These are phyloP conservation scores for Anas bernieri DNA, from an alignment of 2,797 vertebrate species.

Conservation along the genomic window DNA sequence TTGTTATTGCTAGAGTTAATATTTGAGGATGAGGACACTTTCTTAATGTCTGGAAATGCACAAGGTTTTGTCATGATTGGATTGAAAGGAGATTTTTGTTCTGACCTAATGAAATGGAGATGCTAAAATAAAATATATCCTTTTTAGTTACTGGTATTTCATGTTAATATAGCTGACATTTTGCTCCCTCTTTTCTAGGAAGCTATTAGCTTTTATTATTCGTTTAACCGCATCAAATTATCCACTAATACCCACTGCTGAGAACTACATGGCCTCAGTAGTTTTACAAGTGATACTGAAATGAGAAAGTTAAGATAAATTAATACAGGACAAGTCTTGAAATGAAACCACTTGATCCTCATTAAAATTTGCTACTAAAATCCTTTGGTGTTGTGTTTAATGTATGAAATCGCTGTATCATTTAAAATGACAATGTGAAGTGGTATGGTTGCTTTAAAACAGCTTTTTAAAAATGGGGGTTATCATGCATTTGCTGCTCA, in stretches of 20 bases:
- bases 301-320: constrained; percentile 9
- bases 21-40: background rate
- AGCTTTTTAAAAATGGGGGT: background rate
- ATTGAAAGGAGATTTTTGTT: background rate
- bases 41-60: background rate
- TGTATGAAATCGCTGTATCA: background rate
- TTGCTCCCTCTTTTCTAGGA: constrained; percentile 1
- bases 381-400: background rate
- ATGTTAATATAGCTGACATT: background rate
- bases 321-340: background rate
- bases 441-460: background rate
- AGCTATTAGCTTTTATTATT: background rate
- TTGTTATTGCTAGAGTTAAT: background rate
- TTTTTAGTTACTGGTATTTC: background rate
- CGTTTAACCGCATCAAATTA: background rate
- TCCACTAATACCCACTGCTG: background rate
- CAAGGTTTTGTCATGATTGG: background rate
- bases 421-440: background rate
- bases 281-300: background rate
- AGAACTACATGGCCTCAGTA: background rate
- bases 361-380: constrained; percentile 25
- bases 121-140: background rate
- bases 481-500: background rate
- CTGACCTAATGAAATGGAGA: background rate
- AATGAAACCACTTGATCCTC: constrained; percentile 11